Conservation (phyloP, 2,797 vertebrate genomes). For the Spinibarbus caldwelli region DNA sequence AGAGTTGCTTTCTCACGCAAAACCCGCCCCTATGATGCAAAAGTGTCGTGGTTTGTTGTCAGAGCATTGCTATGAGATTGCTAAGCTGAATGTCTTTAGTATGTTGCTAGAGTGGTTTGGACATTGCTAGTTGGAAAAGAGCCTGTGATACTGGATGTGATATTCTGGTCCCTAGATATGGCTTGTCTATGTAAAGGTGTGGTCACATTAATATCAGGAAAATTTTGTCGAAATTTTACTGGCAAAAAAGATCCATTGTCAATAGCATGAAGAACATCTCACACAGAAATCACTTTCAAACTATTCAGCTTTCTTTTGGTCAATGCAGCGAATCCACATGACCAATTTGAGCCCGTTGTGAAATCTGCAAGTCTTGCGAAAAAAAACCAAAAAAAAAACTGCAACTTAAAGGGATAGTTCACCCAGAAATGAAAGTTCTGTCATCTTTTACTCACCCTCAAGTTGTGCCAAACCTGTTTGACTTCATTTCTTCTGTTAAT, state of each 20-base stretch:
- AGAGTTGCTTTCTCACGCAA: not conserved
- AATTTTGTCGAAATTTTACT: not conserved
- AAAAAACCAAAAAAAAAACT: too few species aligned
- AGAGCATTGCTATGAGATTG: too few species aligned
- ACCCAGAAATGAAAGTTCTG: too few species aligned
- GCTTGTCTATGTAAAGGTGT: not conserved
- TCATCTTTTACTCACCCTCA: too few species aligned
- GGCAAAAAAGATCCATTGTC: too few species aligned
- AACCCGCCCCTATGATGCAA: not conserved
- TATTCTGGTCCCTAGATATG: constrained; percentile 8
- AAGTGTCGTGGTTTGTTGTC: too few species aligned
- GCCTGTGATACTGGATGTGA: not conserved
- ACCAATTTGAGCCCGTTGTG: not conserved
- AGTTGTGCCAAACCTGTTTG: not conserved
- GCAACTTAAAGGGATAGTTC: not conserved
- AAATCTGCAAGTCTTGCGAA: not conserved
- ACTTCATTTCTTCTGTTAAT: not conserved
- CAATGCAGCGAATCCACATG: not conserved
- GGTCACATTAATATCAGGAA: too few species aligned
- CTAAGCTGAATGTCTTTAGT: not conserved
- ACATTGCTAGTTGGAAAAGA: not conserved
- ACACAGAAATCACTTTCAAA: not conserved
- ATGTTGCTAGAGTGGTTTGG: not conserved
- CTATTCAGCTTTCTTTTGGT: not conserved
- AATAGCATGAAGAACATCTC: too few species aligned